Base-by-base conservation (phyloP, 2,113 vertebrate species). In the Anguilla rostrata region DNA sequence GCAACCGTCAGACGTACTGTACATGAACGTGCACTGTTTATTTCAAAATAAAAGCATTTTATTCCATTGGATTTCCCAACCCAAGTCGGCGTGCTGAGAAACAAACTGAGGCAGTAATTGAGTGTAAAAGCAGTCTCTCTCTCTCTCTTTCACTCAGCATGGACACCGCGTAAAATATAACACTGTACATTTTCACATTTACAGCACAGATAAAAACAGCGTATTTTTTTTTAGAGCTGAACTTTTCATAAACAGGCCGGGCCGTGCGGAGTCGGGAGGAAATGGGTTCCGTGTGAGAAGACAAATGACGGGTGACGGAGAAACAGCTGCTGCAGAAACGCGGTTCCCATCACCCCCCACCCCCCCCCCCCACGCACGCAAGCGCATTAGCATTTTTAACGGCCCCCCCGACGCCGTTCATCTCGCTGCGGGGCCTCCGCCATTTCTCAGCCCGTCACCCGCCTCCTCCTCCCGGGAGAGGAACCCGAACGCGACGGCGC, bases 371-470 rank as follows among this genome's bases (percentile, higher is more conserved):
- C 34, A 0, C 49, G 41, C 15, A 78, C 53, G n/a, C 8, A 34
- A 79, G 75, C 46, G 56, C 84, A 85, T 85, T 75, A 56, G 56
- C 84, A 85, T 85, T 75, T 39, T 57, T 60, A 85, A 85, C 78
- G 43, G 39, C 78, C 39, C 78, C 29, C 53, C 39, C 57, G 78
- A 81, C 78, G 43, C 49, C 49, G 39, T 60, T 81, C 56, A 29
- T 80, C 79, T 85, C 75, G 40, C 34, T n/a, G 78, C 49, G 60
- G 46, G 75, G 53, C 57, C 15, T 26, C n/a, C 20, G 34, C 12
- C 81, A 80, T 85, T 85, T 75, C 43, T 49, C 78, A 39, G 53
- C 34, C 34, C 41, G 75, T 81, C 39, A 60, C 78, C 34, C 34
- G 34, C 43, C 71, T 46, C 26, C 71, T 84, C n/a, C 29, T 75